A percentile compares a stretch with the other conserved stretches of the same genome.
These are phyloP conservation scores for Colius striatus DNA, from an alignment of 2,113 vertebrate species.

Conservation along the genomic window DNA sequence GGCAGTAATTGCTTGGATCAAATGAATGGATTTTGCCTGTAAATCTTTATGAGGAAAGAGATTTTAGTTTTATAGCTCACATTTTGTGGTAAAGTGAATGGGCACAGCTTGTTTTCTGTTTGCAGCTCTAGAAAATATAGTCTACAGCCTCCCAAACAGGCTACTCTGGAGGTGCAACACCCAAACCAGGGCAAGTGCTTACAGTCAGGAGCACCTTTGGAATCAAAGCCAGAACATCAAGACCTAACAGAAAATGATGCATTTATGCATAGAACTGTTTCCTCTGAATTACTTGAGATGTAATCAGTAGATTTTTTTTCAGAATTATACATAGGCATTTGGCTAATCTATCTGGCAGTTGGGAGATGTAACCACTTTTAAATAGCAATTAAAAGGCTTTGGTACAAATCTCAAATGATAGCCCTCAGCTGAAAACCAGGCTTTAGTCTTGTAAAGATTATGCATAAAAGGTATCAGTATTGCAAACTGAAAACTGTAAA, in stretches of 20 bases:
- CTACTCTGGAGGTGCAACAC: accelerated
- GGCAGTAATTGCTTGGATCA: neutral
- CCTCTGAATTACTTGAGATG: neutral
- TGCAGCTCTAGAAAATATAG: too few relatives aligned
- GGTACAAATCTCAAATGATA: neutral
- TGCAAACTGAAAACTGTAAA: neutral
- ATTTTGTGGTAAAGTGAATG: neutral
- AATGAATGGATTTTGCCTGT: neutral
- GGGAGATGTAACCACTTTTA: neutral
- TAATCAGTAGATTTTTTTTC: neutral
- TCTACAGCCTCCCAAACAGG: neutral
- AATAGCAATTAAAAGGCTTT: neutral
- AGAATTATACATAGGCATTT: neutral
- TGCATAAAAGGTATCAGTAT: neutral
- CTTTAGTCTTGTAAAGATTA: neutral
- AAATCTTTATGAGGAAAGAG: neutral
- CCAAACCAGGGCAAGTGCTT: too few relatives aligned
- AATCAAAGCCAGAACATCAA: neutral
- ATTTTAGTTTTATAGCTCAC: neutral
- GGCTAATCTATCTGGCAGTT: accelerated
- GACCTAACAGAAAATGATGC: neutral
- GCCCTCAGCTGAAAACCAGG: neutral
- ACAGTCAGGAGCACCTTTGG: neutral
- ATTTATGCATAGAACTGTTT: neutral
- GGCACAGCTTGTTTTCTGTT: neutral